A percentile compares a stretch with the other conserved stretches of the same genome.
Evolutionary conservation across 2,113 vertebrate genomes (phyloP).

Genomic region (Malurus cyaneus): DNA sequence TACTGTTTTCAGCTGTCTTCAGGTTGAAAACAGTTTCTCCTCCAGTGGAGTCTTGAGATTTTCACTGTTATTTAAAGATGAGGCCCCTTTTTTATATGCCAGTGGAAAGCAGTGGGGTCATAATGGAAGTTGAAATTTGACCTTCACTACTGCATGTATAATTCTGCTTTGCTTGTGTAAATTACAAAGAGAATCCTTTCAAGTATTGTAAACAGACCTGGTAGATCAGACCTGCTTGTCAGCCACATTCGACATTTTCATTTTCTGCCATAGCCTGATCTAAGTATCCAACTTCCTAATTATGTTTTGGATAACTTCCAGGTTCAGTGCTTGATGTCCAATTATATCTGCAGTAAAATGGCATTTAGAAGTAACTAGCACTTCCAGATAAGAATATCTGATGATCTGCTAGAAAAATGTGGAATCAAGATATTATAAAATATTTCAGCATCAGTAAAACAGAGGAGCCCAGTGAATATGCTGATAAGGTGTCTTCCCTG

Average conservation of each 20-base stretch:
- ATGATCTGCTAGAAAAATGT: conserved; percentile 22
- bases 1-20: not conserved
- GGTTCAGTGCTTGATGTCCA: conserved; percentile 49
- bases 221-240: conserved; percentile 21
- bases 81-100: not conserved
- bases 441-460: not conserved
- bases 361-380: conserved; percentile 63
- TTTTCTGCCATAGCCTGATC: conserved; percentile 50
- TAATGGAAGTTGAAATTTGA: not conserved
- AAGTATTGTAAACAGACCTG: conserved; percentile 29
- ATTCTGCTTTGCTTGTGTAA: not conserved
- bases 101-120: not conserved
- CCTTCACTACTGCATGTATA: not conserved
- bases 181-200: not conserved
- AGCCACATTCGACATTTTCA: conserved; percentile 1
- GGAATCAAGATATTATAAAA: conserved; percentile 21
- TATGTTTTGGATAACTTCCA: conserved; percentile 76
- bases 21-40: not conserved
- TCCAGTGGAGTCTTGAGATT: not conserved
- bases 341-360: conserved; percentile 68
- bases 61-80: not conserved
- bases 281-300: conserved; percentile 68
- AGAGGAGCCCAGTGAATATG: not conserved
- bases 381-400: conserved; percentile 51
- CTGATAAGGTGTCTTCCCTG: not conserved